Evolutionary conservation across 2,888 invertebrate genomes (phyloP), one percentile per base, ranked within the genome.

Genomic region (Nowickia ferox): DNA sequence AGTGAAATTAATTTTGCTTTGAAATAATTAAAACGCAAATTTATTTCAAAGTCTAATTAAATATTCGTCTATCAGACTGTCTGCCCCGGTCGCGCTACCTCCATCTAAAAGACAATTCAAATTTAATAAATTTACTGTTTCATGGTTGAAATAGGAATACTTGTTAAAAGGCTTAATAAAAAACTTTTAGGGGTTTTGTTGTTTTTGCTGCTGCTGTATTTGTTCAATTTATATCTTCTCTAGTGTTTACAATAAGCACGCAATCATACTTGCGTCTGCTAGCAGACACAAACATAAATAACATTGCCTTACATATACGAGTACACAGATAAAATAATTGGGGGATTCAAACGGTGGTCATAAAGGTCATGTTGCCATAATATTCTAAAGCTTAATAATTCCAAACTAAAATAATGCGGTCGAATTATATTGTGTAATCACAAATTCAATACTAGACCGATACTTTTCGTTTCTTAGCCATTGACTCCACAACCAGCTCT

Each of bases 11-110:
- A 76, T 74, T 76, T 68, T 22, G 40, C 68, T 76, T 74, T 81
- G 46, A 57, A 30, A 53, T 72, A 84, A 82, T 84, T 84, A 84
- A 87, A 84, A 82, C 82, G 76, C 63, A 72, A 84, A 84, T 82
- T 82, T 72, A 66, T 66, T 87, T 66, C 72, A 74, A 44, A 51
- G 77, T 63, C 75, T 78, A 84, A 84, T 82, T 84, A 87, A 87
- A 79, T 79, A 68, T 69, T 84, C 69, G 83, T 76, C 82, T 61
- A 51, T 63, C 59, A 63, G 53, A 65, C 38, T 77, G 19, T 66
- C 59, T 17, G 30, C 22, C 19, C 19, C 53, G 2, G 15, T 0
- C 30, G 13, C 13, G 22, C 6, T 15, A 4, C 13, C 3, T 15
- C 9, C 1, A 1, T 3, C 30, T 8, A 9, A 15, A 30, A 19